phyloP scores from a whole-genome alignment of 2,797 vertebrate genomes.

The Coregonus sp. region DNA sequence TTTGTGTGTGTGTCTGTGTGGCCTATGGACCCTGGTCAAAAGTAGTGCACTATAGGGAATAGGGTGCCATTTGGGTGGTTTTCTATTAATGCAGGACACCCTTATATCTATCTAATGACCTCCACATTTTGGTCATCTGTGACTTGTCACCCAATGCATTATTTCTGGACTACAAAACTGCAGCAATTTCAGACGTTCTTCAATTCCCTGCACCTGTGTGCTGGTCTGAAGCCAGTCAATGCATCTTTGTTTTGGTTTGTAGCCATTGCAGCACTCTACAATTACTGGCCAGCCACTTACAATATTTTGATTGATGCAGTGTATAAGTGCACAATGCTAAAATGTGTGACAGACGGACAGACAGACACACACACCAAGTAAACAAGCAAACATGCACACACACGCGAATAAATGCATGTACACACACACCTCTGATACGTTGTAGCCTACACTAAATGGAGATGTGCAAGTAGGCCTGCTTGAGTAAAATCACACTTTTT shows the following conservation, averaged over 20 bases:
- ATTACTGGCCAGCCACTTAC: constrained; percentile 30
- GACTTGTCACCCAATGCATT: not conserved
- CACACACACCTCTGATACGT: too few relatives aligned
- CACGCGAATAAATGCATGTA: not conserved
- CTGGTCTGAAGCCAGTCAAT: constrained; percentile 8
- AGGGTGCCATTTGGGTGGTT: not conserved
- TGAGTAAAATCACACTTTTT: not conserved
- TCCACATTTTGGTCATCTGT: not conserved
- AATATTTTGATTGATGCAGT: constrained; percentile 25
- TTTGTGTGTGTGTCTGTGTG: not conserved
- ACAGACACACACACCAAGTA: too few relatives aligned
- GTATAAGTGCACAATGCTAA: not conserved
- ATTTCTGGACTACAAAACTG: constrained; percentile 5
- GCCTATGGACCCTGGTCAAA: not conserved
- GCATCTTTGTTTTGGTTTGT: constrained; percentile 26
- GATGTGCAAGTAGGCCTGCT: not conserved
- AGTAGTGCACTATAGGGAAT: not conserved
- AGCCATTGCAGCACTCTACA: constrained; percentile 35
- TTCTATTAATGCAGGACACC: not conserved
- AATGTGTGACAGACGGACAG: too few relatives aligned
- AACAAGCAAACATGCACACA: too few relatives aligned
- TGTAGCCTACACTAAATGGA: not conserved
- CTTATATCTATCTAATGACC: not conserved
- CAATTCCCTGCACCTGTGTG: constrained; percentile 22
- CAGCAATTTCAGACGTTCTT: not conserved